Conservation (phyloP, 2,113 vertebrate genomes). For the Lipotes vexillifer region DNA sequence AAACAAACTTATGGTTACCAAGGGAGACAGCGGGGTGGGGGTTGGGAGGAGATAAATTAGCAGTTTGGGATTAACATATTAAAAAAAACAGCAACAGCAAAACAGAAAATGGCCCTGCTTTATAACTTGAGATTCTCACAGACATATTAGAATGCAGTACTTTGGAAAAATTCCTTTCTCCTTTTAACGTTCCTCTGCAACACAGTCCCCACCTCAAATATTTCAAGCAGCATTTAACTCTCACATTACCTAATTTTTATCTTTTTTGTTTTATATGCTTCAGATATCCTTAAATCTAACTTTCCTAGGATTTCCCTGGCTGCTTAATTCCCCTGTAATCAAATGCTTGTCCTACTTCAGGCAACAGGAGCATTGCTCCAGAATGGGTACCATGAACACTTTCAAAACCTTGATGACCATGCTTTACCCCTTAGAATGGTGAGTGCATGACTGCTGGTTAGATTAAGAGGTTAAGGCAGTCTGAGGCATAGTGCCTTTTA, state of each 20-base stretch:
- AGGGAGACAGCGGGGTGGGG: background rate
- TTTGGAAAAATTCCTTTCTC: background rate
- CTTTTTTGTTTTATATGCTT: background rate
- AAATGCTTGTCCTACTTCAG: background rate
- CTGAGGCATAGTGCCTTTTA: background rate
- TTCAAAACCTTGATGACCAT: background rate
- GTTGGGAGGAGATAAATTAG: background rate
- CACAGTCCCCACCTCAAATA: background rate
- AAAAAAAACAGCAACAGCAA: no score
- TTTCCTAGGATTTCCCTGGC: background rate
- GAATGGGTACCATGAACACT: background rate
- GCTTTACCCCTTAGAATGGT: background rate
- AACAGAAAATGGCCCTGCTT: background rate
- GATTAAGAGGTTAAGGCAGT: background rate
- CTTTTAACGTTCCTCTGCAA: background rate
- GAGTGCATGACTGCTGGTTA: background rate
- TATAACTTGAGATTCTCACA: background rate
- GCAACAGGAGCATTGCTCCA: background rate
- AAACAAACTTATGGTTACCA: background rate
- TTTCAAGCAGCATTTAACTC: background rate
- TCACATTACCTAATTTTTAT: background rate
- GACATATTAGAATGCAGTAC: background rate
- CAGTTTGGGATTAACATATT: no score
- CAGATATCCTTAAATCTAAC: background rate
- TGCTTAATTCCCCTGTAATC: background rate